phyloP scores from a whole-genome alignment of 2,797 vertebrate genomes.

The Cryptoprocta ferox region DNA sequence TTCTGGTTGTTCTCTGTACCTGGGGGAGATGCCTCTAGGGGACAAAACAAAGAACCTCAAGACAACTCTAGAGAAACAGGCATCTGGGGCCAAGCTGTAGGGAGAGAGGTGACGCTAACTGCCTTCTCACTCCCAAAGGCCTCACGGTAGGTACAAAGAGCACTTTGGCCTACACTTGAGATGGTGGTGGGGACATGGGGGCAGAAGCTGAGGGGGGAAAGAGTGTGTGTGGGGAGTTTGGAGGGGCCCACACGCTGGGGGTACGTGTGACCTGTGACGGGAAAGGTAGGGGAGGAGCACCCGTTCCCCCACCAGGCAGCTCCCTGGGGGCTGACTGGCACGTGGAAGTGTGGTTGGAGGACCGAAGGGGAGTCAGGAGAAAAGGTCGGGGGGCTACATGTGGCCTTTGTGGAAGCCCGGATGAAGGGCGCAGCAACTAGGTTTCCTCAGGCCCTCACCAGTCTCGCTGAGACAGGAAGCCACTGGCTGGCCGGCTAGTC shows the following conservation, averaged over 20 bases:
- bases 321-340: fast-evolving
- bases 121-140: neutral
- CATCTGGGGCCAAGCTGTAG: neutral
- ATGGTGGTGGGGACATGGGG: neutral
- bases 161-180: neutral
- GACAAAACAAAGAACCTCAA: neutral
- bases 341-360: conserved; percentile 49
- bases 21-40: neutral
- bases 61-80: neutral
- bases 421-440: neutral
- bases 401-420: conserved; percentile 52
- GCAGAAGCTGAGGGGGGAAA: neutral
- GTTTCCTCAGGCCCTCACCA: neutral
- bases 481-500: neutral
- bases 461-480: neutral
- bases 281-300: neutral
- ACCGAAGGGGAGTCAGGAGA: neutral
- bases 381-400: conserved; percentile 60
- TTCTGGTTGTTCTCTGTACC: neutral
- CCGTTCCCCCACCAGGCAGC: neutral
- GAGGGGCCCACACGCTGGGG: neutral
- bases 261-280: neutral
- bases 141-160: neutral
- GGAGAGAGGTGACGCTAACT: neutral
- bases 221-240: no score